These are phyloP conservation scores for Cybosia mesomella DNA, from an alignment of 2,888 invertebrate species.

Conservation along the genomic window DNA sequence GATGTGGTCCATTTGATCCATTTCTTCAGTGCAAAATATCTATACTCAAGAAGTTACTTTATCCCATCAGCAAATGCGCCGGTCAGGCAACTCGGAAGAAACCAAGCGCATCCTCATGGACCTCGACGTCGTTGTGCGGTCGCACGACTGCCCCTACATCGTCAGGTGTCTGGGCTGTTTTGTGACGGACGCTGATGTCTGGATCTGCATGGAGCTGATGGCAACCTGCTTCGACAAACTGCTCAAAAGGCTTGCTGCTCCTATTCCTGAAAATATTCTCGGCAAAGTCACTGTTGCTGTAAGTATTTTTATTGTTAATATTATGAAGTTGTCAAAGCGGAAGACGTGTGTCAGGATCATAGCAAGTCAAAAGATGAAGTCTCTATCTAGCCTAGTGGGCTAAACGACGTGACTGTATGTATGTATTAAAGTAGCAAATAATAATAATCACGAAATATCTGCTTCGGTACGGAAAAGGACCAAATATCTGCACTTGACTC, in stretches of 20 bases:
- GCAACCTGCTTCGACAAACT: conserved; percentile 99
- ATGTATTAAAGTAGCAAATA: too few species aligned
- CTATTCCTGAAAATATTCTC: conserved; percentile 98
- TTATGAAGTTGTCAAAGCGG: too few species aligned
- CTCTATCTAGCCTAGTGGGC: too few species aligned
- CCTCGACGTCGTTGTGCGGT: conserved; percentile 98
- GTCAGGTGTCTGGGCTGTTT: conserved; percentile 99
- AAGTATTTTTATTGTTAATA: conserved; percentile 57
- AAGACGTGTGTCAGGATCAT: too few species aligned
- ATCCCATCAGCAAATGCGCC: conserved; percentile 95
- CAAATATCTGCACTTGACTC: too few species aligned
- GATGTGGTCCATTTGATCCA: too few species aligned
- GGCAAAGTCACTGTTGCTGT: conserved; percentile 99
- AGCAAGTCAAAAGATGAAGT: too few species aligned
- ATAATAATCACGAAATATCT: too few species aligned
- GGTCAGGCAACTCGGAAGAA: conserved; percentile 98
- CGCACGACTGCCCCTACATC: conserved; percentile 98
- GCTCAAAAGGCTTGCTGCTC: conserved; percentile 93
- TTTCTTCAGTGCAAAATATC: background rate
- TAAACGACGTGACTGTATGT: too few species aligned
- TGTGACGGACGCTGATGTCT: conserved; percentile 98
- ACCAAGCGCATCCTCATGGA: conserved; percentile 99
- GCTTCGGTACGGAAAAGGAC: too few species aligned
- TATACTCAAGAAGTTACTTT: background rate
- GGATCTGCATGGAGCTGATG: conserved; percentile 99